A percentile compares a stretch with the other conserved stretches of the same genome.
Evolutionary conservation across 1,140 invertebrate species (phyloP).

Genomic region (Drosophila sulfurigaster): DNA sequence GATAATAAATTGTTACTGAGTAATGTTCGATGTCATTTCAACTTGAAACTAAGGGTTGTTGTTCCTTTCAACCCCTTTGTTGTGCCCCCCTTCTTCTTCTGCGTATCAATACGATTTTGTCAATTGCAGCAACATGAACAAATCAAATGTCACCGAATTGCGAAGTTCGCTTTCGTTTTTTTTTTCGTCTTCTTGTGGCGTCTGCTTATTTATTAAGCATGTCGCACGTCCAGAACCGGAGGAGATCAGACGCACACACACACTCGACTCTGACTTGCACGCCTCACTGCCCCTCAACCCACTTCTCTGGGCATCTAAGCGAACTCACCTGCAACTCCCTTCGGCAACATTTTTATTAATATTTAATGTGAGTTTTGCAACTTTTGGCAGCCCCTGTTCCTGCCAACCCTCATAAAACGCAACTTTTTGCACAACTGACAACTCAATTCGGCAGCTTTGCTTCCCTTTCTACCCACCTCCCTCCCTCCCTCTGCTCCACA

Average conservation of each 20-base stretch:
- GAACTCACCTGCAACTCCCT: conserved; percentile 69
- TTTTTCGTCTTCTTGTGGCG: not conserved
- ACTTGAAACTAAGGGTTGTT: conserved; percentile 35
- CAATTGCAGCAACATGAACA: conserved; percentile 24
- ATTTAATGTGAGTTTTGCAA: conserved; percentile 80
- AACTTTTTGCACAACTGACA: conserved; percentile 83
- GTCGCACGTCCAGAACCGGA: conserved; percentile 47
- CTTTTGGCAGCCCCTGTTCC: conserved; percentile 53
- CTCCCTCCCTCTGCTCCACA: conserved; percentile 6
- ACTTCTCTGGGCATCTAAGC: conserved; percentile 15
- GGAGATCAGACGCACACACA: conserved; percentile 6
- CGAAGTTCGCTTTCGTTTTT: conserved; percentile 27
- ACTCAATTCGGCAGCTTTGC: conserved; percentile 74
- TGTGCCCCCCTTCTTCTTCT: not conserved
- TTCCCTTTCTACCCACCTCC: conserved; percentile 3
- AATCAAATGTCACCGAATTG: conserved; percentile 35
- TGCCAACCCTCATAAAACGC: conserved; percentile 76
- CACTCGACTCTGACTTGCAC: conserved; percentile 18
- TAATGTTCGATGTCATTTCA: conserved; percentile 50
- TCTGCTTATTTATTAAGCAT: conserved; percentile 67
- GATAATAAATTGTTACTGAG: conserved; percentile 82
- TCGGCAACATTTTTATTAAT: conserved; percentile 81
- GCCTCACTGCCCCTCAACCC: not conserved
- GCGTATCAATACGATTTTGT: conserved; percentile 28
- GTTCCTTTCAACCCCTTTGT: conserved; percentile 34